Evolutionary conservation across 2,113 vertebrate genomes (phyloP).

Genomic region (Taurulus bubalis): DNA sequence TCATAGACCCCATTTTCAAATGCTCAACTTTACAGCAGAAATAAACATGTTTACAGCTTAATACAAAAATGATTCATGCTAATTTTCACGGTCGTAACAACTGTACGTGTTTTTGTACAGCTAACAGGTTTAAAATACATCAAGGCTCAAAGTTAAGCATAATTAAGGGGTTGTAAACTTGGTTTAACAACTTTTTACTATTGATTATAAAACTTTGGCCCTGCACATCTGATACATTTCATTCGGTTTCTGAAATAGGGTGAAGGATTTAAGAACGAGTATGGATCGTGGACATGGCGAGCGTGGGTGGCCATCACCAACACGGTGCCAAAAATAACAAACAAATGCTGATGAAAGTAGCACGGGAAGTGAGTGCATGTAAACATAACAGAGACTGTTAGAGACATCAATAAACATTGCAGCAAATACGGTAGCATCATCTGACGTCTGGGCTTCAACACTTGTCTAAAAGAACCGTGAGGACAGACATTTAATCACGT

Average conservation of each 20-base stretch:
- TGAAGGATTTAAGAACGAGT: too few relatives aligned
- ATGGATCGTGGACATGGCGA: neutral
- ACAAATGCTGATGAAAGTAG: conserved; percentile 21
- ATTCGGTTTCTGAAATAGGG: too few relatives aligned
- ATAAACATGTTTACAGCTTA: too few relatives aligned
- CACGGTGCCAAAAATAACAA: conserved; percentile 43
- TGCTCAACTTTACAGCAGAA: too few relatives aligned
- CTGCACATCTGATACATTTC: neutral
- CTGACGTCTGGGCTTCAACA: neutral
- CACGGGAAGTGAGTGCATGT: conserved; percentile 33
- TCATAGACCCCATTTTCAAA: too few relatives aligned
- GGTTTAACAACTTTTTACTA: neutral
- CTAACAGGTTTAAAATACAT: too few relatives aligned
- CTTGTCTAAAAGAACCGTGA: neutral
- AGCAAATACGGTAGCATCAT: conserved; percentile 6
- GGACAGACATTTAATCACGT: conserved; percentile 8
- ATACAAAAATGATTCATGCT: too few relatives aligned
- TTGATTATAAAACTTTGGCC: neutral
- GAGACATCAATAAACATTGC: conserved; percentile 33
- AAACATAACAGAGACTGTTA: conserved; percentile 38
- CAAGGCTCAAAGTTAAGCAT: too few relatives aligned
- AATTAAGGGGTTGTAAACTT: neutral
- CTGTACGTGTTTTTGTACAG: too few relatives aligned
- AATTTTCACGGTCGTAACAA: too few relatives aligned
- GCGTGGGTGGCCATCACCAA: conserved; percentile 53